phyloP scores from a whole-genome alignment of 2,797 vertebrate species.

The Myotis daubentonii region DNA sequence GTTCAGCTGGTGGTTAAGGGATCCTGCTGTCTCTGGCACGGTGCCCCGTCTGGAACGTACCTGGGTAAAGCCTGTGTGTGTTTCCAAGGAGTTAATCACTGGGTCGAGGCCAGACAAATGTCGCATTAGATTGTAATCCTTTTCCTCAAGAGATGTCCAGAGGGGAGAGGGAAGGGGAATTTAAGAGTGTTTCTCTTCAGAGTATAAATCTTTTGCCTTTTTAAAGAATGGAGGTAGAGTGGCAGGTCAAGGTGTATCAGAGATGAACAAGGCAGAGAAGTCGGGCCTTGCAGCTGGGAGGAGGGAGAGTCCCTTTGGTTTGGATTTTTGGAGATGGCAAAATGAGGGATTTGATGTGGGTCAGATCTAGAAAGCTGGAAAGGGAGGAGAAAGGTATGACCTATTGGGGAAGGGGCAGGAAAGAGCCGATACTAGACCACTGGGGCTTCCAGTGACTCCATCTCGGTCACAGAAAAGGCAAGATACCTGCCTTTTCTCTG shows the following conservation, averaged over 20 bases:
- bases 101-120: not conserved
- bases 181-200: too few species aligned
- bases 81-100: not conserved
- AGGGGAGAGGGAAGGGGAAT: not conserved
- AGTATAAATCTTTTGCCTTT: too few species aligned
- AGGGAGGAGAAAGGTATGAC: not conserved
- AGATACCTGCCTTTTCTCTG: not conserved
- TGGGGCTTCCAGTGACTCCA: not conserved
- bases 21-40: not conserved
- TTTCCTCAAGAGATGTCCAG: not conserved
- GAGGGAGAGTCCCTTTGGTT: not conserved
- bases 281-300: fast-evolving
- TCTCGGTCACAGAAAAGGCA: not conserved
- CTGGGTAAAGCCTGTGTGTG: not conserved
- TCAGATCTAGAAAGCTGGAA: not conserved
- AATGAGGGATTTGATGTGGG: not conserved
- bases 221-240: fast-evolving
- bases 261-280: not conserved
- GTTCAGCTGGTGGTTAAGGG: not conserved
- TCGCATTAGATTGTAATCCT: not conserved
- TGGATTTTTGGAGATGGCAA: not conserved
- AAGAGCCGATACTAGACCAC: not conserved
- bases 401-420: not conserved
- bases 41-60: fast-evolving
- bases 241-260: not conserved